A percentile compares a stretch with the other conserved stretches of the same genome.
Conservation (phyloP, 2,113 vertebrate species). For the Pollimyrus isidori region DNA sequence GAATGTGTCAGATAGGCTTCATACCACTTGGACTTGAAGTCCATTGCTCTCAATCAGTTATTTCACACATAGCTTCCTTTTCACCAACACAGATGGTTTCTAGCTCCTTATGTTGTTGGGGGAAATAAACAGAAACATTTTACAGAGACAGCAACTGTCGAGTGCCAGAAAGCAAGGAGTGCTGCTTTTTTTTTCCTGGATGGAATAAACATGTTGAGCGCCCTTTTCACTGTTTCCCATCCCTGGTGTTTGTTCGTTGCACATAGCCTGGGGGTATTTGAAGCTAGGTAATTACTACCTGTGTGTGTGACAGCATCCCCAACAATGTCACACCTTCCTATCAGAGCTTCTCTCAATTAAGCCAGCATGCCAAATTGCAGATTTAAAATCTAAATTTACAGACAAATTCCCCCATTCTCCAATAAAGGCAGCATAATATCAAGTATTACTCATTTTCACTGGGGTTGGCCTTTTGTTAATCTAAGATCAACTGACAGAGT, state of each 20-base stretch:
- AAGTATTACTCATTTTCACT: neutral
- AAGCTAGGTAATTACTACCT: conserved; percentile 26
- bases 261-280: conserved; percentile 25
- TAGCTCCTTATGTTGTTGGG: neutral
- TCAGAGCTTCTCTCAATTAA: conserved; percentile 32
- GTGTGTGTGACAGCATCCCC: conserved; percentile 22
- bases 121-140: neutral
- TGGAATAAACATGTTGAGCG: neutral
- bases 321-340: conserved; percentile 32
- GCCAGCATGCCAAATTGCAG: neutral
- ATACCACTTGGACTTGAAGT: neutral
- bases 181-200: neutral
- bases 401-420: neutral
- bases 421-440: neutral
- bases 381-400: neutral
- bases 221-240: neutral
- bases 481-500: neutral
- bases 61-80: conserved; percentile 3
- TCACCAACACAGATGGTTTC: conserved; percentile 1
- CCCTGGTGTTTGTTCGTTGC: conserved; percentile 4
- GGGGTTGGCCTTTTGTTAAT: neutral
- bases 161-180: neutral
- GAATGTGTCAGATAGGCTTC: conserved; percentile 5
- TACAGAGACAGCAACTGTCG: neutral
- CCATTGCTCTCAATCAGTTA: conserved; percentile 1